Conservation (phyloP, 1,140 invertebrate genomes). For the Bombus pascuorum region DNA sequence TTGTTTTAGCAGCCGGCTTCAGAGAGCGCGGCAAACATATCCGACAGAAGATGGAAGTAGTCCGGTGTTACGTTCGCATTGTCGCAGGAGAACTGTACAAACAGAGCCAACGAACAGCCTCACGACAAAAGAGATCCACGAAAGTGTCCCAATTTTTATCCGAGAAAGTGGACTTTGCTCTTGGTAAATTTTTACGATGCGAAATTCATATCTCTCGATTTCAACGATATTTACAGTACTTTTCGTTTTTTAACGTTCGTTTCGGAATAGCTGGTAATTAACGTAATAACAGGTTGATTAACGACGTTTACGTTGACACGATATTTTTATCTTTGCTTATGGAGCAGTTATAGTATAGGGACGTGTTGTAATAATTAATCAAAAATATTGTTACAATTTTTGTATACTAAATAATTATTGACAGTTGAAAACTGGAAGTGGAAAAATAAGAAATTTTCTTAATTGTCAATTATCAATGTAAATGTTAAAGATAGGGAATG, state of each 20-base stretch:
- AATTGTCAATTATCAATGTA: too few relatives aligned
- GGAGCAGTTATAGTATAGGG: too few relatives aligned
- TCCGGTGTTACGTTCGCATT: constrained; percentile 65
- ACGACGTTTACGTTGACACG: neutral
- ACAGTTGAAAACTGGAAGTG: too few relatives aligned
- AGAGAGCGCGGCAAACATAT: constrained; percentile 67
- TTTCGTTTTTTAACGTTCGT: neutral
- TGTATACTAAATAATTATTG: too few relatives aligned
- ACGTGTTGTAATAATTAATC: too few relatives aligned
- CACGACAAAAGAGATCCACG: constrained; percentile 43
- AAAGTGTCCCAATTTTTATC: constrained; percentile 49
- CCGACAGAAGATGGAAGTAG: constrained; percentile 69
- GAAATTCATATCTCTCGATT: neutral
- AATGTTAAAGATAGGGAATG: too few relatives aligned
- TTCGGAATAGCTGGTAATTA: neutral
- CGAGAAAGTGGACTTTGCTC: constrained; percentile 12
- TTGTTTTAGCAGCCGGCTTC: constrained; percentile 66
- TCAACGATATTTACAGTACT: neutral
- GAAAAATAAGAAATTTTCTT: too few relatives aligned
- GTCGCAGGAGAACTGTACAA: constrained; percentile 62
- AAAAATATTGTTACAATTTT: too few relatives aligned
- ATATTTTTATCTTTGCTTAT: neutral
- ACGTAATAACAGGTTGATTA: neutral
- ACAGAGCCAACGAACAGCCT: constrained; percentile 33
- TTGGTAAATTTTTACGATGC: neutral